These are phyloP conservation scores for Limanda limanda DNA, from an alignment of 2,113 vertebrate genomes.

Conservation along the genomic window DNA sequence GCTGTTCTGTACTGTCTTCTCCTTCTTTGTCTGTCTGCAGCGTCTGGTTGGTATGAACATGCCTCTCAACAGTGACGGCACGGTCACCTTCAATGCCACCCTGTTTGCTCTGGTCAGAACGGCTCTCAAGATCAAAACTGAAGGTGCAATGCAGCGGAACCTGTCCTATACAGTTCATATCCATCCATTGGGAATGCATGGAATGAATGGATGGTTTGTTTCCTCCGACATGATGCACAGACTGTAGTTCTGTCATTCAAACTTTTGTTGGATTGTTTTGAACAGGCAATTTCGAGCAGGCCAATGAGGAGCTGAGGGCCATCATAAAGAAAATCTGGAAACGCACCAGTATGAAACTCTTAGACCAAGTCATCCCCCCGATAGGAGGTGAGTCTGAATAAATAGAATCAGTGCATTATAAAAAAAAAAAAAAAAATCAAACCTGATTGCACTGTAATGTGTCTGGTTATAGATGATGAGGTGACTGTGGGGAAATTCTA, in stretches of 20 bases:
- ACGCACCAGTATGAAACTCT: constrained; percentile 97
- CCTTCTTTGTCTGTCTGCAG: constrained; percentile 72
- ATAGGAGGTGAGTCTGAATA: constrained; percentile 87
- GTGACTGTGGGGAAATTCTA: constrained; percentile 99
- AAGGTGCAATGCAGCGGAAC: constrained; percentile 82
- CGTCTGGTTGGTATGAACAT: constrained; percentile 98
- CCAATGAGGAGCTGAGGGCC: constrained; percentile 94
- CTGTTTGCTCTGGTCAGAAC: constrained; percentile 97
- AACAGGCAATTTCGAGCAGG: constrained; percentile 95
- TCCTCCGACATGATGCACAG: neutral
- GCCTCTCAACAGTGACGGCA: constrained; percentile 97
- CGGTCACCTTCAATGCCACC: constrained; percentile 97
- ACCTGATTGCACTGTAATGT: neutral
- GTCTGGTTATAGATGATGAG: constrained; percentile 90
- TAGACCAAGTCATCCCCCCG: constrained; percentile 98
- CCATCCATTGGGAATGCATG: neutral
- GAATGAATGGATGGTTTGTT: neutral
- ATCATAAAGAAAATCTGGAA: constrained; percentile 99
- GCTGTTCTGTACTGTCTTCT: no score
- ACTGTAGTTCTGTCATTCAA: neutral
- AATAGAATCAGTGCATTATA: neutral
- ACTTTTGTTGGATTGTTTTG: neutral
- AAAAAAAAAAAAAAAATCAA: no score
- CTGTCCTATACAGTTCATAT: neutral
- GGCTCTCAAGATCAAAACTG: constrained; percentile 97